Evolutionary conservation across 2,113 vertebrate genomes (phyloP), one percentile per base, ranked within the genome.

Genomic region (Chelonoidis abingdonii): DNA sequence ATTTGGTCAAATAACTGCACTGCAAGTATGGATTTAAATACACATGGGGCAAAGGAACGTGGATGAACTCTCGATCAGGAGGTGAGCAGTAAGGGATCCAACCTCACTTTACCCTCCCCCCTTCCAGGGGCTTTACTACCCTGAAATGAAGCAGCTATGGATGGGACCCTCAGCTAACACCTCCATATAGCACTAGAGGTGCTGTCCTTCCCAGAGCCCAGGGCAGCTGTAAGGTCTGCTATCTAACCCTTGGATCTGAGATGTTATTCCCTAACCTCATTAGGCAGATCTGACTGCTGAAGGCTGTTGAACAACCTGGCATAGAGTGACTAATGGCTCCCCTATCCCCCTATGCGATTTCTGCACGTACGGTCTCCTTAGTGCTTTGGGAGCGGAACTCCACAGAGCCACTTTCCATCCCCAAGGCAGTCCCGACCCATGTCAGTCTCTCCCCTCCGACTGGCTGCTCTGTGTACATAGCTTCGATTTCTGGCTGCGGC

Each of bases 1-100:
- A 88, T 94, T 98, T 95, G 98, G 98, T 99, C 98, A 99, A 98
- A 98, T 96, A 98, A 95, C 96, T 92, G 80, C 84, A 95, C 86
- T 89, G 88, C 57, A 22, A 76, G 52, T 11, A 62, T 38, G 27
- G 19, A 5, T 14, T 75, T 47, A 76, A 69, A 65, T 53, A 88
- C n/a, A 24, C 24, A 50, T 31, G 24, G 22, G 54, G 87, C 19
- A 38, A 50, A 1, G 21, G 50, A 21, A 7, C n/a, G 27, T 53
- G 56, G 47, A 87, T 53, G n/a, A 2, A 12, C 6, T 88, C 89
- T 3, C 1, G 11, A 16, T 31, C 16, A 79, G 52, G 82, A 59
- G 38, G 59, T 1, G 2, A 29, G 49, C 13, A 75, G 76, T 29
- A 88, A 54, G 49, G 50, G 31, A 47, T 16, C 27, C 78, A 8